A percentile compares a stretch with the other conserved stretches of the same genome.
These are phyloP conservation scores for Stichopus horrens DNA, from an alignment of 53 echinoderm and acorn worm genomes.

Conservation along the genomic window DNA sequence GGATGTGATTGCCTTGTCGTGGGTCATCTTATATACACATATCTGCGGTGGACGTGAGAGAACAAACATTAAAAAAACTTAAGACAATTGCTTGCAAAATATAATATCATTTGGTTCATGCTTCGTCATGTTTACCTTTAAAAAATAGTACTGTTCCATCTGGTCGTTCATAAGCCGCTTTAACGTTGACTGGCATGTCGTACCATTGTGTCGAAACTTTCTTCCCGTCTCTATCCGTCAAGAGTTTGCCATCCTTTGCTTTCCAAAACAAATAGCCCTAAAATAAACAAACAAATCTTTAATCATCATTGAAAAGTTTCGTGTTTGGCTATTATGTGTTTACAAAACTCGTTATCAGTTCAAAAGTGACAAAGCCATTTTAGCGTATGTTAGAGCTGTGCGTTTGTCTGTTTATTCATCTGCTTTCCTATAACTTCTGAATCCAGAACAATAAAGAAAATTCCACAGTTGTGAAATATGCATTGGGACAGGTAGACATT, in stretches of 20 bases:
- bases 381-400: not conserved
- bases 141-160: conserved; percentile 80
- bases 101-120: too few species aligned
- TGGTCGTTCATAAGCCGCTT: conserved; percentile 74
- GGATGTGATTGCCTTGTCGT: not conserved
- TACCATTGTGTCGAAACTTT: conserved; percentile 73
- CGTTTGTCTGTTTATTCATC: too few species aligned
- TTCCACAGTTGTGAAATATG: too few species aligned
- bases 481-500: too few species aligned
- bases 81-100: not conserved
- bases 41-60: not conserved
- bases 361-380: not conserved
- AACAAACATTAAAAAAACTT: not conserved
- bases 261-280: conserved; percentile 76
- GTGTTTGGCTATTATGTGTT: too few species aligned
- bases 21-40: not conserved
- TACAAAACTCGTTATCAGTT: not conserved
- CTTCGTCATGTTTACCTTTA: conserved; percentile 59
- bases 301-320: too few species aligned
- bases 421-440: too few species aligned
- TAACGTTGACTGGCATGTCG: conserved; percentile 64
- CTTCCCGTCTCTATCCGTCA: conserved; percentile 56
- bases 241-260: conserved; percentile 49
- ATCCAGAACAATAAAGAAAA: too few species aligned
- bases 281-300: too few species aligned